Conservation (phyloP, 2,888 invertebrate genomes). For the Adelognathus sp. region DNA sequence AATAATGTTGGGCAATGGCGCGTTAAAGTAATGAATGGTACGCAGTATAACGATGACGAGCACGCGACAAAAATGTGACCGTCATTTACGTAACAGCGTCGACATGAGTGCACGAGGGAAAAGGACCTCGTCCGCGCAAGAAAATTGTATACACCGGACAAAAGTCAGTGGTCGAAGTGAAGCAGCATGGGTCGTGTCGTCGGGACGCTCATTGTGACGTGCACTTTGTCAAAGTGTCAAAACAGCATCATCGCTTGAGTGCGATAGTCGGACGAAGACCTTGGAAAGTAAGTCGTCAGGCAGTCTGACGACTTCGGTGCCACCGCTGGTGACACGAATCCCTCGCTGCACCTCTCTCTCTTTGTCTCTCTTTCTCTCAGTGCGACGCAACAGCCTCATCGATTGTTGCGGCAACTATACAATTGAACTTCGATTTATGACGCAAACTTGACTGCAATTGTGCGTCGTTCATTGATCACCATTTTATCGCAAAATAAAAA, state of each 20-base stretch:
- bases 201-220: conserved; percentile 35
- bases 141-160: conserved; percentile 15
- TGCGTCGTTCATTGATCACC: background rate
- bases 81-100: conserved; percentile 42
- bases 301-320: conserved; percentile 4
- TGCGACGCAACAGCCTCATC: conserved; percentile 47
- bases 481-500: too few relatives aligned
- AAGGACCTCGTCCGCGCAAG: background rate
- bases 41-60: conserved; percentile 25
- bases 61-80: background rate
- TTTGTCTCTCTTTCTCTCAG: too few relatives aligned
- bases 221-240: conserved; percentile 54
- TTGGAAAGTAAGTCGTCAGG: conserved; percentile 21
- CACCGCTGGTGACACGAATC: conserved; percentile 30
- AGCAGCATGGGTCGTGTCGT: conserved; percentile 8
- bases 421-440: conserved; percentile 53
- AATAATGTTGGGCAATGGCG: conserved; percentile 17
- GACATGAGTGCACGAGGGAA: background rate
- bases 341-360: conserved; percentile 18
- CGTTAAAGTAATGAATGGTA: background rate
- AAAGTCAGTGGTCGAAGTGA: conserved; percentile 37
- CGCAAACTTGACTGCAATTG: conserved; percentile 6
- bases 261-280: conserved; percentile 2
- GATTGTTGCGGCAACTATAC: conserved; percentile 43
- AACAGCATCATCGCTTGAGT: conserved; percentile 45